phyloP scores from a whole-genome alignment of 1,140 invertebrate species.

The Helicoverpa zea region DNA sequence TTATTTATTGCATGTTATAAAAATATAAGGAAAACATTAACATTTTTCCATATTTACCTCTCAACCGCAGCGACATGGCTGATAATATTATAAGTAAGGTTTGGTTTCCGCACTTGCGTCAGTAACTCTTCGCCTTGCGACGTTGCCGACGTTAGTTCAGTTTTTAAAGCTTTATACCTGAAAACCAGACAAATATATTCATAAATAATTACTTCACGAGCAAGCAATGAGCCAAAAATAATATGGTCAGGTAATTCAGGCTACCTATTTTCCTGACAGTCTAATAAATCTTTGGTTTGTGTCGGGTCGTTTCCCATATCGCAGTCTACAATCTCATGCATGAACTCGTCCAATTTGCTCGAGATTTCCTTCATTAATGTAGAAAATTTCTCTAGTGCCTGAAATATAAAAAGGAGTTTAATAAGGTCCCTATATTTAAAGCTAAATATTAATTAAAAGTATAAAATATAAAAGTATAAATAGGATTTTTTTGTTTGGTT shows the following conservation, averaged over 20 bases:
- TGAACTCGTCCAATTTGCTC: conserved; percentile 93
- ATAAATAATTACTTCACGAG: not conserved
- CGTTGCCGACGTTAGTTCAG: conserved; percentile 93
- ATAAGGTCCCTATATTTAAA: no score
- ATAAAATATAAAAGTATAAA: no score
- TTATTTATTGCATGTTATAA: no score
- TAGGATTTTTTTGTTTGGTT: no score
- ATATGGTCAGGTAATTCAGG: not conserved
- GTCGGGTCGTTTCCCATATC: conserved; percentile 86
- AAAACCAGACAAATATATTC: conserved; percentile 50
- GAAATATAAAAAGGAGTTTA: no score
- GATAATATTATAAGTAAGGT: conserved; percentile 90
- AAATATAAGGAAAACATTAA: no score
- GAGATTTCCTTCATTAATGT: conserved; percentile 96
- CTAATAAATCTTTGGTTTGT: conserved; percentile 87
- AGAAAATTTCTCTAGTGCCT: conserved; percentile 98
- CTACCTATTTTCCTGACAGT: conserved; percentile 85
- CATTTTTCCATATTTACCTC: conserved; percentile 91
- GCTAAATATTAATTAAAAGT: no score
- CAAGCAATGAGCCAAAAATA: not conserved
- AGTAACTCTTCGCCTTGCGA: conserved; percentile 95
- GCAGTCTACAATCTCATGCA: conserved; percentile 92
- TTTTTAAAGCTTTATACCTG: conserved; percentile 87
- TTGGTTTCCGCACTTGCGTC: conserved; percentile 88
- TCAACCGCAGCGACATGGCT: conserved; percentile 97